Evolutionary conservation across 2,113 vertebrate species (phyloP).

Genomic region (Microtus richardsoni): DNA sequence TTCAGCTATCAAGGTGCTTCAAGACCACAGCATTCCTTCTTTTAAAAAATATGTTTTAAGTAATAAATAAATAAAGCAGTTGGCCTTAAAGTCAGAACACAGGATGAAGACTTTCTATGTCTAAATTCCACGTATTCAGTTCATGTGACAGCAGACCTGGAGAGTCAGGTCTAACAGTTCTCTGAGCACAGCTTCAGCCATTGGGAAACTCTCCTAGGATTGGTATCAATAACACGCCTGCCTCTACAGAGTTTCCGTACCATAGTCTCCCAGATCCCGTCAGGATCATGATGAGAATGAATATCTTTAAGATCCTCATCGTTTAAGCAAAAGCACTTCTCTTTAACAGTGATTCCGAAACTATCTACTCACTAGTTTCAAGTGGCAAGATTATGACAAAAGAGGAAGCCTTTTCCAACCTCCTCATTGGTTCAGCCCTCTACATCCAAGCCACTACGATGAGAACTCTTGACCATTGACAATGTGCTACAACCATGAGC

Average conservation of each 20-base stretch:
- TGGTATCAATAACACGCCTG: not conserved
- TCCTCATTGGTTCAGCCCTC: not conserved
- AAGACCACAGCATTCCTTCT: not conserved
- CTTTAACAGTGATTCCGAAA: not conserved
- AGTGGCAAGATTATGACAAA: not conserved
- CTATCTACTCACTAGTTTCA: not conserved
- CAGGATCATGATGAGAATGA: not conserved
- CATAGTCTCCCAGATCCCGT: not conserved
- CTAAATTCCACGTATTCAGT: not conserved
- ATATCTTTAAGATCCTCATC: not conserved
- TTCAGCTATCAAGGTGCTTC: not conserved
- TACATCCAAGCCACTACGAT: not conserved
- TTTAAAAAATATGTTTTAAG: not conserved
- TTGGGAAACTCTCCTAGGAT: conserved; percentile 5
- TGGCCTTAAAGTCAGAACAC: not conserved
- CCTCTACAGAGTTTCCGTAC: not conserved
- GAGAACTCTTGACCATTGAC: not conserved
- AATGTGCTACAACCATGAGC: not conserved
- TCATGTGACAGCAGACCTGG: not conserved
- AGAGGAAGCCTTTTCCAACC: not conserved
- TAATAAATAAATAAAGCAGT: not conserved
- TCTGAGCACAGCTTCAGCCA: conserved; percentile 33
- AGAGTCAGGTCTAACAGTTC: not conserved
- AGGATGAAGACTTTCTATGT: not conserved
- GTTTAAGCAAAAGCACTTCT: conserved; percentile 25